phyloP scores from a whole-genome alignment of 2,888 invertebrate species.

The Deroplatys truncata region DNA sequence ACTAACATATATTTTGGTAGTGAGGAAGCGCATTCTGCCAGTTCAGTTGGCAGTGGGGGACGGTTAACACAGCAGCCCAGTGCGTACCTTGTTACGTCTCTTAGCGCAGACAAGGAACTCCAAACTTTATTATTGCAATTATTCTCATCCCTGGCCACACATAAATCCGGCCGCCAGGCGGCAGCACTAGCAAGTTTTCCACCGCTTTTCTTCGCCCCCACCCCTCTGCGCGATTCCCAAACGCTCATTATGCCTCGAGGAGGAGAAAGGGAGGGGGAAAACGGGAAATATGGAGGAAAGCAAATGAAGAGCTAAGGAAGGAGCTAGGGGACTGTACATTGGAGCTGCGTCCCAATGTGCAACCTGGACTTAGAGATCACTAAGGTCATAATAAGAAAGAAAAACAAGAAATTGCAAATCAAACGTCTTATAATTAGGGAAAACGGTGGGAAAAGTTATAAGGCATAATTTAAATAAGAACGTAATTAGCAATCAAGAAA shows the following conservation, averaged over 20 bases:
- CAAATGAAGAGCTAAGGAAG: constrained; percentile 13
- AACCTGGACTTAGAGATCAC: neutral
- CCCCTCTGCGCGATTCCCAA: neutral
- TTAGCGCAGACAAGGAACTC: neutral
- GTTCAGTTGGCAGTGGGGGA: too few species aligned
- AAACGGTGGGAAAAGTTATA: too few species aligned
- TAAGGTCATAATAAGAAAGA: neutral
- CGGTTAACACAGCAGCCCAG: too few species aligned
- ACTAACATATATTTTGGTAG: too few species aligned
- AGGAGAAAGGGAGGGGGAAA: neutral
- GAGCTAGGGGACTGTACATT: neutral
- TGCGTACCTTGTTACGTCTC: neutral
- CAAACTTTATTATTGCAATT: constrained; percentile 1
- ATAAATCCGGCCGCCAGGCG: neutral
- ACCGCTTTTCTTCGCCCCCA: neutral
- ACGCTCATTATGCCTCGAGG: constrained; percentile 8
- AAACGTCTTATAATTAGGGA: neutral
- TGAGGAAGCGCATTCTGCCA: too few species aligned
- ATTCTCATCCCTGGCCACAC: neutral
- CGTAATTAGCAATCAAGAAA: neutral
- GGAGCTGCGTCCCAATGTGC: neutral
- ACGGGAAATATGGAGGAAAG: constrained; percentile 11
- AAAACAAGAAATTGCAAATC: neutral
- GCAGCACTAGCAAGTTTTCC: neutral
- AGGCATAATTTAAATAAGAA: neutral